These are phyloP conservation scores for Aurelia aurita DNA, from an alignment of 30 jellyfish, hydroid and myxozoan species.

Conservation along the genomic window DNA sequence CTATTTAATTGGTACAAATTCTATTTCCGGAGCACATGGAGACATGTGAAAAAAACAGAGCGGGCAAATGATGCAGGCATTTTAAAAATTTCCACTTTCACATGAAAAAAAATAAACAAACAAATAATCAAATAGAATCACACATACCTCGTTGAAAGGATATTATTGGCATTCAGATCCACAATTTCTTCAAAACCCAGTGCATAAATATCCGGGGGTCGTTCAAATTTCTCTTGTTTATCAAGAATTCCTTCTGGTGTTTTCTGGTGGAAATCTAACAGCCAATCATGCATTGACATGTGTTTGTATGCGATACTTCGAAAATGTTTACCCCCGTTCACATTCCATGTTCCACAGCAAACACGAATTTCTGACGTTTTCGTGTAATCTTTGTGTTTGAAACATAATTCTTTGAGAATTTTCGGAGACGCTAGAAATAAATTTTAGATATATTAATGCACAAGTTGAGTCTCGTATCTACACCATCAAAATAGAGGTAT, in stretches of 20 bases:
- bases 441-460: no score
- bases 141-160: slow-evolving; percentile 92
- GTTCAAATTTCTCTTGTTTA: slow-evolving; percentile 62
- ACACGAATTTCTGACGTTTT: slow-evolving; percentile 74
- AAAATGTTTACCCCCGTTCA: slow-evolving; percentile 98
- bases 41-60: no score
- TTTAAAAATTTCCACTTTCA: no score
- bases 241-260: slow-evolving; percentile 95
- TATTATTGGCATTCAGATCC: slow-evolving; percentile 89
- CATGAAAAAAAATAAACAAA: no score
- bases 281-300: slow-evolving; percentile 99
- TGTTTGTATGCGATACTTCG: slow-evolving; percentile 99
- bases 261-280: slow-evolving; percentile 77
- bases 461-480: no score
- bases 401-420: slow-evolving; percentile 86
- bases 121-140: no score
- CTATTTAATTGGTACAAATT: no score
- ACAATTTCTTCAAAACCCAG: slow-evolving; percentile 98
- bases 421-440: slow-evolving; percentile 86
- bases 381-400: slow-evolving; percentile 76
- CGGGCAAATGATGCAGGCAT: no score
- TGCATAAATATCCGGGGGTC: slow-evolving; percentile 92
- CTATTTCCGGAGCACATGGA: no score
- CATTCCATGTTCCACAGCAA: slow-evolving; percentile 99
- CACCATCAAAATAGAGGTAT: no score